Percentiles rank a stretch among this genome's conserved stretches.
Evolutionary conservation across 2,113 vertebrate genomes (phyloP).

Genomic region (Pelvicachromis taeniatus): DNA sequence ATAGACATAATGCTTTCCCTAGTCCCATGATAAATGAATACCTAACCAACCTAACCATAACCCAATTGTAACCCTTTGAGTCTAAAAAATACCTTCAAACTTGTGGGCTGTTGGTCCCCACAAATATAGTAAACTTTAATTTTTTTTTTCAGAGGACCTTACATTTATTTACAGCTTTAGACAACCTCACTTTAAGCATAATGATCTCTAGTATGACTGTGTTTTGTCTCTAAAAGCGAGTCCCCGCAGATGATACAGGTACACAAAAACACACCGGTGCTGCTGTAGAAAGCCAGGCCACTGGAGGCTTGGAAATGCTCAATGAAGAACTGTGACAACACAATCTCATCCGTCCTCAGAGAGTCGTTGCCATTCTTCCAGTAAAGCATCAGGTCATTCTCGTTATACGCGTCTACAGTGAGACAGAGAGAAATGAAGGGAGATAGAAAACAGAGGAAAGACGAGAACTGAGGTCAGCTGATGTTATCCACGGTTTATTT

Average conservation of each 20-base stretch:
- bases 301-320: conserved; percentile 88
- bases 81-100: too few species aligned
- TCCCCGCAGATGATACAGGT: rapidly evolving
- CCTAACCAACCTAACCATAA: too few species aligned
- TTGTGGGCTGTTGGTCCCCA: too few species aligned
- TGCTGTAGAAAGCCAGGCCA: conserved; percentile 90
- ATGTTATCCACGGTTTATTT: too few species aligned
- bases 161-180: too few species aligned
- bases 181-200: too few species aligned
- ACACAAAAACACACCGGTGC: conserved; percentile 77
- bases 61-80: too few species aligned
- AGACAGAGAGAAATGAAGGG: not conserved
- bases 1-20: too few species aligned
- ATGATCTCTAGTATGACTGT: rapidly evolving
- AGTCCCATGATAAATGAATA: too few species aligned
- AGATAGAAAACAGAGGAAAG: not conserved
- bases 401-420: conserved; percentile 84
- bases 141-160: too few species aligned
- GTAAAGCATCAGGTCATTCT: conserved; percentile 91
- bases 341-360: conserved; percentile 85
- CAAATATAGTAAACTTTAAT: too few species aligned
- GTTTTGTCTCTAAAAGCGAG: not conserved
- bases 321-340: conserved; percentile 89
- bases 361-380: conserved; percentile 91
- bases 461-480: not conserved